phyloP scores from a whole-genome alignment of 1,140 invertebrate genomes.

The Caenorhabditis elegans region WBcel235 BX284606.5:12681501-12682000 shows the following conservation, averaged over 20 bases:
- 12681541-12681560: slow-evolving; percentile 63
- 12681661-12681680: background rate
- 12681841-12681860: background rate
- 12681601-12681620: slow-evolving; percentile 62
- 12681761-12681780: slow-evolving; percentile 63
- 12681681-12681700: slow-evolving; percentile 43
- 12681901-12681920: slow-evolving; percentile 64
- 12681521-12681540: slow-evolving; percentile 63
- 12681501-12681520: slow-evolving; percentile 41
- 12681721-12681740: slow-evolving; percentile 65
- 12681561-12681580: slow-evolving; percentile 66
- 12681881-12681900: slow-evolving; percentile 56
- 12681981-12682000: slow-evolving; percentile 66
- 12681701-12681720: slow-evolving; percentile 64
- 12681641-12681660: slow-evolving; percentile 45
- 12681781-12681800: slow-evolving; percentile 66
- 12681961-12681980: slow-evolving; percentile 66
- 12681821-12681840: slow-evolving; percentile 58
- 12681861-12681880: background rate
- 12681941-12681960: slow-evolving; percentile 65
- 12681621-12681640: slow-evolving; percentile 62
- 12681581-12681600: slow-evolving; percentile 66
- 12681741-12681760: slow-evolving; percentile 65
- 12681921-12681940: slow-evolving; percentile 63
- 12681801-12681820: slow-evolving; percentile 66